These are phyloP conservation scores for Saccopteryx leptura DNA, from an alignment of 2,113 vertebrate genomes.

Conservation along the genomic window DNA sequence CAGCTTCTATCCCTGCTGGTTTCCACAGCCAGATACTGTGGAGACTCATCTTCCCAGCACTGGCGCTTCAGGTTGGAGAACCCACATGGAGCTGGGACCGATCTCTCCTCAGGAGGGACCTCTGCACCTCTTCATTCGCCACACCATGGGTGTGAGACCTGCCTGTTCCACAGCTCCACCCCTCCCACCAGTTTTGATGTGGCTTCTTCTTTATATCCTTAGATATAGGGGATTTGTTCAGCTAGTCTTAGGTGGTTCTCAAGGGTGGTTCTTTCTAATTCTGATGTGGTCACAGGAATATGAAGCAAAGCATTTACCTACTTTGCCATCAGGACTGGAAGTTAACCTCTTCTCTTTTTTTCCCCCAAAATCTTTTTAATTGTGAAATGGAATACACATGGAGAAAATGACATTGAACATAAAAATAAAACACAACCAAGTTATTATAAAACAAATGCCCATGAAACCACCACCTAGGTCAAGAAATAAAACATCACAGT, in stretches of 20 bases:
- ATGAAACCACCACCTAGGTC: not conserved
- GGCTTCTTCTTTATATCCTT: not conserved
- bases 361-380: not conserved
- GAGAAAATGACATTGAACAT: not conserved
- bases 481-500: not conserved
- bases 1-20: not conserved
- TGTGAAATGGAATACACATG: not conserved
- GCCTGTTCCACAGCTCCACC: not conserved
- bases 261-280: not conserved
- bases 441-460: not conserved
- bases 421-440: not conserved
- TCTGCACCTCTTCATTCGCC: not conserved
- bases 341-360: not conserved
- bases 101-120: not conserved
- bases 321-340: not conserved
- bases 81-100: rapidly evolving
- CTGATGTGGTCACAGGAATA: not conserved
- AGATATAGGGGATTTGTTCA: not conserved
- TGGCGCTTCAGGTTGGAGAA: not conserved
- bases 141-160: not conserved
- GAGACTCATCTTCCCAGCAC: not conserved
- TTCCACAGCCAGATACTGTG: not conserved
- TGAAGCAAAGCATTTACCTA: not conserved
- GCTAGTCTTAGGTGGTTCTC: not conserved
- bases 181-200: not conserved